These are phyloP conservation scores for Misgurnus anguillicaudatus DNA, from an alignment of 2,113 vertebrate species.

Conservation along the genomic window DNA sequence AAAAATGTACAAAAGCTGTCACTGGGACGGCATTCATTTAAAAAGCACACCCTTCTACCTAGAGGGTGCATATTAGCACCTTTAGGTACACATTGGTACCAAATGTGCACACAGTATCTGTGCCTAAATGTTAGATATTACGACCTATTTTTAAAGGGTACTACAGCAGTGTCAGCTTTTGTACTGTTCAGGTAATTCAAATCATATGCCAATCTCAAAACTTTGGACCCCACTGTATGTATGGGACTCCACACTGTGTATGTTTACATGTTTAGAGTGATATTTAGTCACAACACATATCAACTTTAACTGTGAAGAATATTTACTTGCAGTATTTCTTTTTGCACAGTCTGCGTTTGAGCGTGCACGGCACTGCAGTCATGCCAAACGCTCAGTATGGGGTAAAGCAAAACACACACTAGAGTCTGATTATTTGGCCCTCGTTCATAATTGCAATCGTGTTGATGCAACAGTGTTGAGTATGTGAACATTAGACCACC, in stretches of 20 bases:
- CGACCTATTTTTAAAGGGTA: no score
- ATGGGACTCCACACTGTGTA: not conserved
- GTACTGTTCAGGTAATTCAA: no score
- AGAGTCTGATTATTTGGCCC: slow-evolving; percentile 13
- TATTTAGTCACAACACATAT: slow-evolving; percentile 75
- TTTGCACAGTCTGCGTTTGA: not conserved
- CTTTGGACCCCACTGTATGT: no score
- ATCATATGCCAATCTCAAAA: not conserved
- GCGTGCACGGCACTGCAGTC: not conserved
- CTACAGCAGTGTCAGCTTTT: no score
- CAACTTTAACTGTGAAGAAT: slow-evolving; percentile 80
- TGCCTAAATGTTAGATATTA: no score
- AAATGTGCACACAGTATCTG: no score
- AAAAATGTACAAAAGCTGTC: no score
- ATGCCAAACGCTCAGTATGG: slow-evolving; percentile 22
- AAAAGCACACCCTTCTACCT: no score
- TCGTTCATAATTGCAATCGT: slow-evolving; percentile 9
- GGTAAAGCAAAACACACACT: slow-evolving; percentile 21
- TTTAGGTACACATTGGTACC: no score
- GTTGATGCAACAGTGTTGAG: slow-evolving; percentile 27
- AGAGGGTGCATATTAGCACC: no score
- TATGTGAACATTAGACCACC: slow-evolving; percentile 22
- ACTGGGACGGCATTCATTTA: no score
- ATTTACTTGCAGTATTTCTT: slow-evolving; percentile 11
- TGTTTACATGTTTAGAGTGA: not conserved